Percentiles rank a stretch among this genome's conserved stretches.
phyloP scores from a whole-genome alignment of 2,113 vertebrate genomes.

The Cryptomyrus ogoouensis region DNA sequence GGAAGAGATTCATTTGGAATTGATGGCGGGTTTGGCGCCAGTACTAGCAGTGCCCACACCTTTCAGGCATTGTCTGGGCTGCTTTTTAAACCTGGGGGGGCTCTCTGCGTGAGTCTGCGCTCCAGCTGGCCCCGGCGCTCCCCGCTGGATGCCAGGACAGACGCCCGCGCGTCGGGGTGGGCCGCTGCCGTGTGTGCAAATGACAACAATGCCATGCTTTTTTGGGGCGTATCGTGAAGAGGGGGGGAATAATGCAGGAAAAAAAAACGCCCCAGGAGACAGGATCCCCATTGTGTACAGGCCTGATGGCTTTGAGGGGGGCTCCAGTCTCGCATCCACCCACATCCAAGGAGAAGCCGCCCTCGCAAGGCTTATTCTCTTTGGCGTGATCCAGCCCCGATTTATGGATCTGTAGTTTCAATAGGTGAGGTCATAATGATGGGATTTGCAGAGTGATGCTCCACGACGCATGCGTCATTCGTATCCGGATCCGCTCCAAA shows the following conservation, averaged over 20 bases:
- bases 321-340: slow-evolving; percentile 30
- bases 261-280: slow-evolving; percentile 35
- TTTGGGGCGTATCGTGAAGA: slow-evolving; percentile 17
- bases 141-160: slow-evolving; percentile 29
- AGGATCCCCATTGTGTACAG: slow-evolving; percentile 41
- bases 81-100: slow-evolving; percentile 18
- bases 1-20: slow-evolving; percentile 27
- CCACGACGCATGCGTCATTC: not conserved
- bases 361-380: not conserved
- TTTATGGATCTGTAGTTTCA: not conserved
- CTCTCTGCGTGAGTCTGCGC: slow-evolving; percentile 44
- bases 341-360: slow-evolving; percentile 23
- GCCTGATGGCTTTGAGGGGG: slow-evolving; percentile 31
- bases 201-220: slow-evolving; percentile 5
- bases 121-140: slow-evolving; percentile 36
- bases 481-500: not conserved
- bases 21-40: slow-evolving; percentile 42
- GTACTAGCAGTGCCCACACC: slow-evolving; percentile 34
- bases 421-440: not conserved
- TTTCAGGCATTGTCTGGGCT: slow-evolving; percentile 47
- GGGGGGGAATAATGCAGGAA: slow-evolving; percentile 46
- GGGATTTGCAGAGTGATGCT: not conserved
- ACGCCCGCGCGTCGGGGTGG: slow-evolving; percentile 16
- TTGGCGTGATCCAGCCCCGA: slow-evolving; percentile 20
- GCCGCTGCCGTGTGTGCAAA: not conserved